Base-by-base conservation (phyloP, 2,888 invertebrate species). In the Heterodera filipjevi region DNA sequence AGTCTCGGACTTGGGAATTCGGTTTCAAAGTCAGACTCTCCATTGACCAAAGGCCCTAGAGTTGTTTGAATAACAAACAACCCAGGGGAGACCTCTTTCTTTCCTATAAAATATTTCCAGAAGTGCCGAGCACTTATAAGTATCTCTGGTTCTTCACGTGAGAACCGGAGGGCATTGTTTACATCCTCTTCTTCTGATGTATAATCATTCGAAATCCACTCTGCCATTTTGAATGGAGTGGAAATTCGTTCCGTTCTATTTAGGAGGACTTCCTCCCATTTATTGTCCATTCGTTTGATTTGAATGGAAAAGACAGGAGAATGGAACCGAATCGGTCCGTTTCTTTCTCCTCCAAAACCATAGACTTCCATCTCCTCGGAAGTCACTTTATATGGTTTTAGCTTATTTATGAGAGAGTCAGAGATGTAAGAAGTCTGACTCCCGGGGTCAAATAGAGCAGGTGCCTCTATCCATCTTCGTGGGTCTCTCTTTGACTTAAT, bases 281-380 rank as follows among this genome's bases (percentile, higher is more conserved):
- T 71, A 30, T 30, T 30, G 35, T 71, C 71, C 16, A 39, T 30
- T 16, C 71, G 12, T 71, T 19, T 27, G 30, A 71, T 12, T 71
- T 35, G 46, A 14, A 71, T 46, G 46, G 46, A 46, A 35, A 30
- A 71, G 14, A 71, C 53, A 0, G 71, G 71, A 30, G 71, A 71
- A 53, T 71, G 71, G 32, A 71, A 71, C 35, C 53, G 12, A n/a
- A 59, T n/a, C 3, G 59, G 59, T 2, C 59, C 59, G 32, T 32
- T 71, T 32, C 46, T 33, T 0, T 46, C 30, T 30, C 71, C 71
- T 12, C 71, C 71, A 12, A 71, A 71, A 2, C 49, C 71, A 19
- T 33, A 46, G 19, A 71, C 71, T 19, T 71, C 71, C 71, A 71
- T 71, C 3, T 32, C 49, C 16, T 71, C 71, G 49, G 71, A 71